Percentiles rank a stretch among this genome's conserved stretches.
Evolutionary conservation across 2,888 invertebrate genomes (phyloP).

Genomic region (Apoderus coryli): DNA sequence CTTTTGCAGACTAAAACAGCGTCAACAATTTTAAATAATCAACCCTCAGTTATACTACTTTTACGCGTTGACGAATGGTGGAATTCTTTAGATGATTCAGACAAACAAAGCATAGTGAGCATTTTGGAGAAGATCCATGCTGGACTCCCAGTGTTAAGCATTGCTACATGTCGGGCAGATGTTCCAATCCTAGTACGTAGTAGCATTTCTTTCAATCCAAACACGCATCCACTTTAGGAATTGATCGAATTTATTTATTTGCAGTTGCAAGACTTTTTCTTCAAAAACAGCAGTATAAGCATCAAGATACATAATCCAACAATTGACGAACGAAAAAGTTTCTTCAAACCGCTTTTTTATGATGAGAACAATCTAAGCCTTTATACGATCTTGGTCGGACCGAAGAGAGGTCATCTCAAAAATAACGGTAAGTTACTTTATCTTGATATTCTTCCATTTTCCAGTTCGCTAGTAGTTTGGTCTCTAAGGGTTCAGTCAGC

Average conservation of each 20-base stretch:
- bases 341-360: slow-evolving; percentile 28
- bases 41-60: slow-evolving; percentile 28
- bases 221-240: too few relatives aligned
- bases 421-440: too few relatives aligned
- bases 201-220: too few relatives aligned
- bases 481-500: too few relatives aligned
- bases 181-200: slow-evolving; percentile 26
- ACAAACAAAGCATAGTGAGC: slow-evolving; percentile 25
- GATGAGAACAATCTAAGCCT: slow-evolving; percentile 20
- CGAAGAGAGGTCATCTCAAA: slow-evolving; percentile 6
- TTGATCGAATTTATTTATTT: not conserved
- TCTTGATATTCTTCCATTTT: too few relatives aligned
- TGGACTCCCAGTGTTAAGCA: slow-evolving; percentile 27
- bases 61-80: slow-evolving; percentile 30
- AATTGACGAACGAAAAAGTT: slow-evolving; percentile 25
- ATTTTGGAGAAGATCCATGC: slow-evolving; percentile 29
- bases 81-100: slow-evolving; percentile 26
- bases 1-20: too few relatives aligned
- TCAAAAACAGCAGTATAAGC: slow-evolving; percentile 25
- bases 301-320: slow-evolving; percentile 27
- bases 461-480: too few relatives aligned
- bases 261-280: slow-evolving; percentile 27
- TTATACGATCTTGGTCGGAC: slow-evolving; percentile 17
- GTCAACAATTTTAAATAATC: slow-evolving; percentile 21
- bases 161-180: slow-evolving; percentile 28